These are phyloP conservation scores for Eulithis testata DNA, from an alignment of 2,888 invertebrate genomes.

Conservation along the genomic window DNA sequence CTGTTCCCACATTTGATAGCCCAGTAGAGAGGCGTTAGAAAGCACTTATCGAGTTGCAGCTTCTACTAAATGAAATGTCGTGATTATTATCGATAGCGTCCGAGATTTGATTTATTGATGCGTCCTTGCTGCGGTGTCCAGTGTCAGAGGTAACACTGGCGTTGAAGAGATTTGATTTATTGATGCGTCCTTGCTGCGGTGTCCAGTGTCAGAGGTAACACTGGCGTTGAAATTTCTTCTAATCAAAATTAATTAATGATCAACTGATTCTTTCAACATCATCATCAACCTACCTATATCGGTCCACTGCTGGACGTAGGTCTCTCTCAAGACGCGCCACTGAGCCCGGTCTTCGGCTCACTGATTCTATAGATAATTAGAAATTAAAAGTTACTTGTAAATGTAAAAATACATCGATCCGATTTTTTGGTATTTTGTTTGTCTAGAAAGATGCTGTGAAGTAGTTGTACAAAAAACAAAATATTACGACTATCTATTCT, in stretches of 20 bases:
- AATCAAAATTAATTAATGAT: slow-evolving; percentile 3
- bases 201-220: neutral
- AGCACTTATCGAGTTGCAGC: slow-evolving; percentile 60
- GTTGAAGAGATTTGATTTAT: slow-evolving; percentile 58
- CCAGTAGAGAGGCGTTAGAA: slow-evolving; percentile 66
- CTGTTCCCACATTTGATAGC: slow-evolving; percentile 69
- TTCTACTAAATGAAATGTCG: slow-evolving; percentile 63
- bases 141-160: neutral
- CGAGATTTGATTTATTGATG: slow-evolving; percentile 59
- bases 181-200: slow-evolving; percentile 46
- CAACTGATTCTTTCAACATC: neutral
- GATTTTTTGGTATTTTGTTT: no score
- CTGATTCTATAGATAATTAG: neutral
- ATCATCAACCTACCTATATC: no score
- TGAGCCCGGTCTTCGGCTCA: no score
- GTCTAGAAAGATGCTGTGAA: no score
- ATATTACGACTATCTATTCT: slow-evolving; percentile 29
- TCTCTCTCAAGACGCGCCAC: no score
- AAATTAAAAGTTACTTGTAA: neutral
- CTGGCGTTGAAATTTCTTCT: neutral
- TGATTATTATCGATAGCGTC: slow-evolving; percentile 71
- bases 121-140: slow-evolving; percentile 35
- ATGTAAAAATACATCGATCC: no score
- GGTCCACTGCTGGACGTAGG: no score
- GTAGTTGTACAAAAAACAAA: slow-evolving; percentile 4